These are phyloP conservation scores for Scyliorhinus canicula DNA, from an alignment of 2,797 vertebrate genomes.

Conservation along the genomic window DNA sequence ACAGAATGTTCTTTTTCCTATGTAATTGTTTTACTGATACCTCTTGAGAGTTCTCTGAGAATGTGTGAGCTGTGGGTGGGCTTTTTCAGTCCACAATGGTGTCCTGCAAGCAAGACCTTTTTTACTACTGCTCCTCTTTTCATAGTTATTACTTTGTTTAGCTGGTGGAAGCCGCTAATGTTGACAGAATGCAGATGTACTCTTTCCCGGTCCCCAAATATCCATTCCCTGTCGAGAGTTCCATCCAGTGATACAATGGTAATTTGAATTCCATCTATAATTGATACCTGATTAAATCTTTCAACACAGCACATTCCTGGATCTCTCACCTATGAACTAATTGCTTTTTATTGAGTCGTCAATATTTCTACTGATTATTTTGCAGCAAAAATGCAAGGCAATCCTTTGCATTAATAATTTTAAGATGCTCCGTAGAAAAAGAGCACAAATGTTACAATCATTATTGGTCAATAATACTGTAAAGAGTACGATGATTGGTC, in stretches of 20 bases:
- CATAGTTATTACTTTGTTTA: background rate
- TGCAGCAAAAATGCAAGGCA: background rate
- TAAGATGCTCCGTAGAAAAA: background rate
- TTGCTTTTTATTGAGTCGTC: background rate
- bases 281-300: background rate
- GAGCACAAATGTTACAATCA: background rate
- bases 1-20: too few species aligned
- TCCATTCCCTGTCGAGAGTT: background rate
- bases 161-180: background rate
- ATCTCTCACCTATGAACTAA: background rate
- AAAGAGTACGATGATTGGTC: background rate
- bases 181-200: background rate
- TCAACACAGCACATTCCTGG: background rate
- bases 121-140: too few species aligned
- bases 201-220: background rate
- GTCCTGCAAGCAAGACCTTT: too few species aligned
- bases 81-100: background rate
- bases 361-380: background rate
- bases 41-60: too few species aligned
- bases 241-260: background rate
- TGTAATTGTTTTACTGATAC: too few species aligned
- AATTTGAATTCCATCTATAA: too few species aligned
- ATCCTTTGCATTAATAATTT: background rate
- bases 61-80: too few species aligned
- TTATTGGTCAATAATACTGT: background rate